Evolutionary conservation across 2,888 invertebrate species (phyloP), one percentile per base, ranked within the genome.

Genomic region (Tenthredo amoena): DNA sequence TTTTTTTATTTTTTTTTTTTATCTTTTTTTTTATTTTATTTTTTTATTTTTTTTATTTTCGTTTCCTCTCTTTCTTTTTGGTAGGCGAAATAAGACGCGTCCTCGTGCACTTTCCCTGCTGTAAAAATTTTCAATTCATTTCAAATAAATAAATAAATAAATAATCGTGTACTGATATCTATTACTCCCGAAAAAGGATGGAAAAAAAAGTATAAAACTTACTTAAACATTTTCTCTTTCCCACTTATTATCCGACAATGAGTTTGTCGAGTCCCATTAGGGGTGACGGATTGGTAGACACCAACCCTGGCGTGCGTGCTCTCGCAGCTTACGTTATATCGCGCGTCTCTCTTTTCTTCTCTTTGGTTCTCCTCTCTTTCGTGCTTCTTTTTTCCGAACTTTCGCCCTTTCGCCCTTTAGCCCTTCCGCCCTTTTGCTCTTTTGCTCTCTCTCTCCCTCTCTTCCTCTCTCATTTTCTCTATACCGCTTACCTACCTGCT

Each of bases 401-500:
- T 55, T 26, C 21, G 26, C 84, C 82, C 82, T 76, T 84, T 74
- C 77, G 77, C 72, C 50, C 50, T 50, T 76, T 76, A 81, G 84
- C 77, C 81, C 76, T 9, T 37, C 2, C 40, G 9, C 43, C 43
- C 43, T 43, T 43, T 12, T 12, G 43, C 43, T 72, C 85, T 85
- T 65, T 21, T 2, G 26, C 82, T 77, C 82, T 86, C 74, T 87
- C 85, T 86, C 79, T 86, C 74, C 79, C 79, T 82, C 72, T 40
- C 62, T 6, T 81, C 40, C 40, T 40, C n/a, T 40, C n/a, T 62
- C 37, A 31, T 62, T 62, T 68, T 62, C 26, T 58, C 58, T 62
- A 62, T 62, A 62, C 81, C 81, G 81, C 37, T 81, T 81, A 62
- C 40, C 77, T 74, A 91, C 89, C 90, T 91, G 91, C 87, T 87